phyloP scores from a whole-genome alignment of 2,888 invertebrate species.

The Heliconius cydno region DNA sequence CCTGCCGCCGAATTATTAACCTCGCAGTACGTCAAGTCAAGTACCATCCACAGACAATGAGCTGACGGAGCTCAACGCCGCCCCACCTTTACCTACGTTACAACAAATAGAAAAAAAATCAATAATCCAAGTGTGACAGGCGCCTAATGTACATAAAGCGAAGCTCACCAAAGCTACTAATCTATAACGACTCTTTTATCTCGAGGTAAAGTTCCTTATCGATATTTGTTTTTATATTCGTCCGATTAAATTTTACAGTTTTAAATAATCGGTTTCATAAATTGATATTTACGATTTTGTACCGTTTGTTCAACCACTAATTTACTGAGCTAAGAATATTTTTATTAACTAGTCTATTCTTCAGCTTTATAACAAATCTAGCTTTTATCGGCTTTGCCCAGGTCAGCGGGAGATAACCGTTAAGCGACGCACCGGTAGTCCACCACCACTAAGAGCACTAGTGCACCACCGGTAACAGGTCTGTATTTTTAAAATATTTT shows the following conservation, averaged over 20 bases:
- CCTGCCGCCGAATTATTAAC: no score
- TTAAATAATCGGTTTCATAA: not conserved
- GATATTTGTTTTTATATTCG: conserved; percentile 14
- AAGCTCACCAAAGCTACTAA: conserved; percentile 3
- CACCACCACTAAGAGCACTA: no score
- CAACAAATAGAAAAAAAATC: not conserved
- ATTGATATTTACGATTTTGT: conserved; percentile 5
- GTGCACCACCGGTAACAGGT: no score
- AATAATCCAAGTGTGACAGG: not conserved
- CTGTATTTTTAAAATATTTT: no score
- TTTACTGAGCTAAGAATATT: not conserved
- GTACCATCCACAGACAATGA: not conserved
- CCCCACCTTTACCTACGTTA: not conserved
- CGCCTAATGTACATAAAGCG: conserved; percentile 1
- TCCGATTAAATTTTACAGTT: conserved; percentile 7
- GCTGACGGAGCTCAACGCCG: not conserved
- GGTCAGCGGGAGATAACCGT: no score
- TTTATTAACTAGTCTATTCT: not conserved
- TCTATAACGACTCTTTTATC: conserved; percentile 11
- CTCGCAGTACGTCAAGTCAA: no score
- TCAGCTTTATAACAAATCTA: no score
- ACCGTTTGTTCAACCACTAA: not conserved
- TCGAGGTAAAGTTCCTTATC: conserved; percentile 13
- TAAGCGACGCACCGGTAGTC: no score
- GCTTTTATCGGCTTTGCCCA: no score